Evolutionary conservation across 1,140 invertebrate genomes (phyloP), one percentile per base, ranked within the genome.

Genomic region (Cyclina sinensis): DNA sequence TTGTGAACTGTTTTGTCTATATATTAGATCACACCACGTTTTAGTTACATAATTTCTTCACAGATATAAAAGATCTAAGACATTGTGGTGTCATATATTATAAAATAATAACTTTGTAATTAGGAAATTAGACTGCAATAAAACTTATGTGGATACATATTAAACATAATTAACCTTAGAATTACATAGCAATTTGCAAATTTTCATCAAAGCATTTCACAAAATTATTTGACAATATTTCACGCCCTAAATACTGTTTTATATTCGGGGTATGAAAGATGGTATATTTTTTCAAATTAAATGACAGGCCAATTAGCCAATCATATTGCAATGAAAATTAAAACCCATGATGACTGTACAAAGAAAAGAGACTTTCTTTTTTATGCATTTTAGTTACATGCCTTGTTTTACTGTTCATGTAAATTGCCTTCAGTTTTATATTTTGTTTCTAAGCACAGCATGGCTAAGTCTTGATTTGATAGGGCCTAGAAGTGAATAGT

Each of bases 141-240:
- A 86, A 86, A 35, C 43, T 62, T 78, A 78, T 54, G 46, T 78
- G 30, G 51, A 54, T 86, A 65, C 51, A 57, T 86, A 86, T 86
- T 76, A 78, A 86, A 62, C 32, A 78, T 86, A 86, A 86, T 86
- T 86, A 86, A 54, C 18, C 37, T 24, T 27, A 78, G 48, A 48
- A 76, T 86, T 76, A 86, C 73, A 21, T 57, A 43, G 51, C 84
- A 74, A 86, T 86, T 86, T 78, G 32, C 48, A 39, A 86, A 76
- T 74, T 86, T 76, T 62, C 84, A 57, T 86, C 84, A 86, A 86
- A 86, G 73, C 35, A 39, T 57, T 59, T 74, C 48, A 46, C 43
- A 73, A 78, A 86, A 86, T 86, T 62, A 86, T 78, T 62, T 62
- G 51, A 46, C 84, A 86, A 86, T 86, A 76, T 78, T 86, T 57